Percentiles rank a stretch among this genome's conserved stretches.
phyloP scores from a whole-genome alignment of 2,797 vertebrate genomes.

The Rhinoraja longicauda region DNA sequence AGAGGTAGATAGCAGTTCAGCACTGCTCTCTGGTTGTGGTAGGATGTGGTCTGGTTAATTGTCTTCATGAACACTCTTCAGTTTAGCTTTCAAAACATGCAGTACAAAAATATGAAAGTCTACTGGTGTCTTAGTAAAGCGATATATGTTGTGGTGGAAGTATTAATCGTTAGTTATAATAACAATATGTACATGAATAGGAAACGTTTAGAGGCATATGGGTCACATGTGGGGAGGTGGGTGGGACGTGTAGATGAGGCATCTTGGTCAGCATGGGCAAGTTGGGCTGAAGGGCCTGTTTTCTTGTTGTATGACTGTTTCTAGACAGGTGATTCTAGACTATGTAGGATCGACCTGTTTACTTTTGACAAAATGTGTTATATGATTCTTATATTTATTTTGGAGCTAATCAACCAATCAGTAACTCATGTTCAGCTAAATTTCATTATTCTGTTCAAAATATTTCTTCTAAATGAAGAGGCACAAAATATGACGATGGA shows the following conservation, averaged over 20 bases:
- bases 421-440: background rate
- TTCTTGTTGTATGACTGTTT: background rate
- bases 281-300: background rate
- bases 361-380: background rate
- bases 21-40: too few species aligned
- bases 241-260: too few species aligned
- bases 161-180: background rate
- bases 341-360: background rate
- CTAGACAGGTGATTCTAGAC: too few species aligned
- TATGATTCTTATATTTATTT: background rate
- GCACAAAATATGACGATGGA: background rate
- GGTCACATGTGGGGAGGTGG: too few species aligned
- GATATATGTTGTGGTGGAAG: background rate
- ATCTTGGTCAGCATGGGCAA: too few species aligned
- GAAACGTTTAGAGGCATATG: too few species aligned
- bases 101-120: background rate
- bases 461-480: too few species aligned
- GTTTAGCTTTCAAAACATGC: background rate
- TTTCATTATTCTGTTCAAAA: background rate
- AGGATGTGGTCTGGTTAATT: background rate
- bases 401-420: background rate
- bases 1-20: too few species aligned
- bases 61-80: background rate
- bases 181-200: too few species aligned
- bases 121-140: background rate